These are phyloP conservation scores for Phortica okadai DNA, from an alignment of 2,888 invertebrate species.

Conservation along the genomic window DNA sequence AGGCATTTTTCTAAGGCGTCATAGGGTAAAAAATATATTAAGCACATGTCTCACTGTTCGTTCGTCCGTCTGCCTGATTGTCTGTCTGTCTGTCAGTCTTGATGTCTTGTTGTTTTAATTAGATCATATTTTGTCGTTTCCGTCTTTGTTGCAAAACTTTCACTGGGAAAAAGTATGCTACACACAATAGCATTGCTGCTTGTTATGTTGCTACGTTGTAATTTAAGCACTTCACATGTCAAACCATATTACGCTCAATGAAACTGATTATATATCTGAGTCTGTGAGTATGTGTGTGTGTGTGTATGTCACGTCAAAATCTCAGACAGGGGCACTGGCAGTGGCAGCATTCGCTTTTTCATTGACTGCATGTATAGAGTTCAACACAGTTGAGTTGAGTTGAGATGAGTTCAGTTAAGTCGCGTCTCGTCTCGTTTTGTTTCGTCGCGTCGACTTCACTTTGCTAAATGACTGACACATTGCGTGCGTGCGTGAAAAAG, in stretches of 20 bases:
- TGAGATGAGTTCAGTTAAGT: neutral
- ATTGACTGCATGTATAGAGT: neutral
- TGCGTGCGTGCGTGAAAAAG: neutral
- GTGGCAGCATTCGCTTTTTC: neutral
- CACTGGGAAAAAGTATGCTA: too few species aligned
- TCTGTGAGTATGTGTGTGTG: neutral
- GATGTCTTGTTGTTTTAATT: slow-evolving; percentile 21
- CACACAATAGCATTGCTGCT: too few species aligned
- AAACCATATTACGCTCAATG: neutral
- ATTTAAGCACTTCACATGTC: slow-evolving; percentile 28
- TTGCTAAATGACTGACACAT: slow-evolving; percentile 8
- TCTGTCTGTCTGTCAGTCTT: slow-evolving; percentile 36
- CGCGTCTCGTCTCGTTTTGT: neutral
- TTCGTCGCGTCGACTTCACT: neutral
- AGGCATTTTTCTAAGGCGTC: slow-evolving; percentile 46
- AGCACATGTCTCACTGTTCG: too few species aligned
- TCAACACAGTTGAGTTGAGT: neutral
- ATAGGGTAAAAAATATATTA: slow-evolving; percentile 7
- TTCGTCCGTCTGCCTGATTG: slow-evolving; percentile 37
- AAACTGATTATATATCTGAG: too few species aligned
- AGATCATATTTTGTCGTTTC: slow-evolving; percentile 8
- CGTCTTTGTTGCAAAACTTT: too few species aligned
- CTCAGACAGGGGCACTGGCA: neutral
- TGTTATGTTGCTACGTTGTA: neutral
- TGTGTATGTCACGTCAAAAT: slow-evolving; percentile 21